Base-by-base conservation (phyloP, 2,113 vertebrate species). In the Psilopsiagon aymara region DNA sequence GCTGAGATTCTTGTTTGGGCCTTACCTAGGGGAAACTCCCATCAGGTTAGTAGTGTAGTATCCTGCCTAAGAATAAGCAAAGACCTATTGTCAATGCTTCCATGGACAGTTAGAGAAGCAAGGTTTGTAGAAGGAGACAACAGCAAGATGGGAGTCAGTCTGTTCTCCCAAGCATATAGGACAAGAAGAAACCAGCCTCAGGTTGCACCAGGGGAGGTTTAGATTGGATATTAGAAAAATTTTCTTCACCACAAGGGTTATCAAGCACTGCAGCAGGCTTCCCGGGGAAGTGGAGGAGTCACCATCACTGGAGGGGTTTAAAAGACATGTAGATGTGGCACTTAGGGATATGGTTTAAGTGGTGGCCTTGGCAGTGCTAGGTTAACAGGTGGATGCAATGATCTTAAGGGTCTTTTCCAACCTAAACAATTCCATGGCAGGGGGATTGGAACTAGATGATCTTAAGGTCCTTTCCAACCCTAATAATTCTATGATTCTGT, bases 81-180 rank as follows among this genome's bases (percentile, higher is more conserved):
- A 78, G 23, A 11, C 25, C 25, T 7, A 7, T 52, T 43, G 64
- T 9, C 31, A 3, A 0, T 12, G 44, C 41, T 66, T 12, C 76
- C 2, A 2, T 2, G 64, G 68, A 33, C 35, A 55, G 1, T 0
- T 0, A 0, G 59, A 62, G 35, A 7, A 39, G 37, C 1, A 1
- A 70, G 37, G 20, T 12, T 28, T 39, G 79, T 11, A 33, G 77
- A 2, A 31, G 31, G 62, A 88, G 46, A 49, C 46, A 27, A 7
- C 0, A 2, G 18, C 11, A 11, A 82, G 70, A 35, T 28, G 55
- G 44, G 57, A 7, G 19, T 62, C 35, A 62, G 24, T 37, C 47
- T 37, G 62, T 19, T 53, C 53, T 63, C 69, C 63, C 55, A 76
- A 49, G 33, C 70, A 82, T 43, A 31, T 18, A 51, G 70, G 35